Evolutionary conservation across 2,797 vertebrate species (phyloP), one percentile per base, ranked within the genome.

Genomic region (Eleutherodactylus coqui): DNA sequence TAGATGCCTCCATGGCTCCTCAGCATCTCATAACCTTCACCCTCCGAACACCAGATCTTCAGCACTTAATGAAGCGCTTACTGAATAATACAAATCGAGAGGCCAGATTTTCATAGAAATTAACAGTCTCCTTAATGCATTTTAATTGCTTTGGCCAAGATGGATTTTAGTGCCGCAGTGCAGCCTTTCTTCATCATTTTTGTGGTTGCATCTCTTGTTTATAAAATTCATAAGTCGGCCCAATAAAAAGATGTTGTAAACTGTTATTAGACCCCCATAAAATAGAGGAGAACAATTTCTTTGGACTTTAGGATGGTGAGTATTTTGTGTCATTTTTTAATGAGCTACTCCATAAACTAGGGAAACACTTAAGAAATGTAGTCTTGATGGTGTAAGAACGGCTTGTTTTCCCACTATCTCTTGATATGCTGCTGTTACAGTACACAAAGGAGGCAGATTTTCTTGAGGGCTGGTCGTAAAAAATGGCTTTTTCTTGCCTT

Each of bases 171-270:
- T 51, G 13, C 16, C 29, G 17, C 45, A 64, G 32, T 47, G 58
- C 38, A 67, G 78, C 6, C 29, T 34, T 27, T 16, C 27, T 43
- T 67, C 32, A 80, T 64, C 62, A 60, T 29, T 29, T 47, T 29
- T 62, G 60, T 32, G 16, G 38, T 16, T 45, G 34, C 21, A 45
- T 43, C 27, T 64, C n/a, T n/a, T 43, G 58, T 19, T 62, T 32
- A 67, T 67, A 47, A 80, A 64, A 79, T 24, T 14, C 29, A 62
- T 29, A 79, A 24, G 60, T 49, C 45, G 17, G 27, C 32, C 78
- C 78, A 80, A 32, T 80, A 64, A 67, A 38, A 80, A 47, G 27
- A 80, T 8, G 17, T 13, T 34, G 78, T 67, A 80, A 80, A 49
- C 14, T 2, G 55, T 34, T 49, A 49, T 47, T 34, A 67, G 41